A percentile compares a stretch with the other conserved stretches of the same genome.
These are phyloP conservation scores for Eubasilissa splendida DNA, from an alignment of 2,888 invertebrate species.

Conservation along the genomic window DNA sequence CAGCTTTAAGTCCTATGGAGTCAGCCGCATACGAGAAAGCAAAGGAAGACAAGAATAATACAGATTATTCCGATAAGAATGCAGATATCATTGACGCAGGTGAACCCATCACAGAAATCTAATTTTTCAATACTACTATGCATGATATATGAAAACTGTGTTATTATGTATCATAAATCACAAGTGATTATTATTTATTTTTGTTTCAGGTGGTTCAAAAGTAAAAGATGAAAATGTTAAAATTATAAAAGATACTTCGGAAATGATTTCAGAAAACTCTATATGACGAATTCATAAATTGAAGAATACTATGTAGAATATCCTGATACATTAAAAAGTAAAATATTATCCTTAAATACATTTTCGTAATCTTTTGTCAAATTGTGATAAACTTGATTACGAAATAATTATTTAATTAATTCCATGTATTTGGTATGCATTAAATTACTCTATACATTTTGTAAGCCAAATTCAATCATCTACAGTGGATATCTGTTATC, in stretches of 20 bases:
- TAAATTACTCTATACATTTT: no score
- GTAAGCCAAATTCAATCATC: no score
- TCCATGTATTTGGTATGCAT: no score
- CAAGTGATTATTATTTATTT: neutral
- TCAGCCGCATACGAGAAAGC: conserved; percentile 75
- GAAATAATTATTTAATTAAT: no score
- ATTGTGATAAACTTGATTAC: no score
- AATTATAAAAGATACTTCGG: conserved; percentile 35
- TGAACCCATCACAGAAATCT: neutral
- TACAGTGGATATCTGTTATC: no score
- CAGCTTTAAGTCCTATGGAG: conserved; percentile 73
- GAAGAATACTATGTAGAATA: no score
- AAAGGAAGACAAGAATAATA: conserved; percentile 66
- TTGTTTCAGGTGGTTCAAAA: conserved; percentile 25
- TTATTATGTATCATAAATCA: no score
- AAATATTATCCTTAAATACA: no score
- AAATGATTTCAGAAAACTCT: conserved; percentile 24
- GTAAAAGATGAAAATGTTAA: conserved; percentile 33
- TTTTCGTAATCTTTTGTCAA: no score
- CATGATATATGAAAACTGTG: no score
- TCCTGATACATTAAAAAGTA: no score
- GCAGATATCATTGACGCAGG: conserved; percentile 7
- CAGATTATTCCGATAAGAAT: conserved; percentile 25
- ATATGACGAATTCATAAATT: conserved; percentile 5
- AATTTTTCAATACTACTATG: neutral